Base-by-base conservation (phyloP, 1,140 invertebrate genomes). In the Brachionus plicatilis region DNA sequence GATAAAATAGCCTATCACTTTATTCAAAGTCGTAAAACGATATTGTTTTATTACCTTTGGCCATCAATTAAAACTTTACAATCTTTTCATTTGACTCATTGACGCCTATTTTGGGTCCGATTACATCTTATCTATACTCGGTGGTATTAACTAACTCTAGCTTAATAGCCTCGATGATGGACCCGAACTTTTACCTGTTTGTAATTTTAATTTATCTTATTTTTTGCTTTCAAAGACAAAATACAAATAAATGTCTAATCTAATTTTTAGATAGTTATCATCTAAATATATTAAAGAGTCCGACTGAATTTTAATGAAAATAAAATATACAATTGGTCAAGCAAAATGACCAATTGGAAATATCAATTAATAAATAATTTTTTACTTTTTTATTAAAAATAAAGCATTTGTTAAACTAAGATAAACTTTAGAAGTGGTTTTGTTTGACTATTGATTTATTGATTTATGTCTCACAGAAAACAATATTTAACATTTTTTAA, bases 1-100 rank as follows among this genome's bases (percentile, higher is more conserved):
- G 68, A 72, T 72, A 72, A 72, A 72, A 43, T 72, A 43, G 68
- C 12, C 68, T 72, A 72, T 72, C 68, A 72, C 29, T 72, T 72
- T 43, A 20, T 43, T 43, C 68, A 33, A 33, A 33, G 24, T 68
- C 66, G 66, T 68, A 68, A 41, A 33, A 41, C 33, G 33, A 68
- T 68, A 33, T 68, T 33, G 33, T 68, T 68, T 68, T 68, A 68
- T 68, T 27, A 68, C 66, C 66, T 68, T 68, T 29, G 66, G 66
- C 66, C 27, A 68, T 68, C 33, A 68, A 68, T 68, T 68, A 33
- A 68, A 68, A 68, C 33, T 68, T 68, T 33, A 68, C 66, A 33
- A 33, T 68, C 66, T 68, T 33, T 33, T 27, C 66, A 24, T 29
- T 65, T 65, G 17, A 24, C 33, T 33, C 66, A 68, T 33, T 33